Percentiles rank a stretch among this genome's conserved stretches.
phyloP scores from a whole-genome alignment of 2,797 vertebrate species.

The Myoxocephalus aenaeus region DNA sequence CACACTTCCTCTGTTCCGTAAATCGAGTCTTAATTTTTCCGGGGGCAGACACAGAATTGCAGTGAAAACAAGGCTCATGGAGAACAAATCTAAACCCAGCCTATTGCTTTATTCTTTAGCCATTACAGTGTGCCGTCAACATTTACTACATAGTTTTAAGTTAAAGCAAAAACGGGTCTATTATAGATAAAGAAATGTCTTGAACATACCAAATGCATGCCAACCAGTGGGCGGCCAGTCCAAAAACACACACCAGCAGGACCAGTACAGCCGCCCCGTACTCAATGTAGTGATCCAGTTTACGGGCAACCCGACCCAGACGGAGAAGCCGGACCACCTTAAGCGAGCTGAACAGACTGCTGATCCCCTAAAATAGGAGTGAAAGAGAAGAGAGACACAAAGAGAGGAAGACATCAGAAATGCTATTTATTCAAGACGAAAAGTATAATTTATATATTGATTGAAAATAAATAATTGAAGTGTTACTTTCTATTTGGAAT shows the following conservation, averaged over 20 bases:
- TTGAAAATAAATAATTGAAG: not conserved
- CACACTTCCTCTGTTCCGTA: too few relatives aligned
- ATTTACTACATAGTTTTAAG: not conserved
- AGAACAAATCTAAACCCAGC: not conserved
- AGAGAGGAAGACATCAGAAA: not conserved
- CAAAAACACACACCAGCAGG: slow-evolving; percentile 97
- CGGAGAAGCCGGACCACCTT: slow-evolving; percentile 97
- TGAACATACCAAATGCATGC: slow-evolving; percentile 93
- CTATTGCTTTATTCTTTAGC: not conserved
- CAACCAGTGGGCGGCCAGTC: slow-evolving; percentile 97
- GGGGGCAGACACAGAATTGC: too few relatives aligned
- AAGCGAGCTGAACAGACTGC: slow-evolving; percentile 97
- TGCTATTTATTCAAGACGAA: not conserved
- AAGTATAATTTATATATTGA: not conserved
- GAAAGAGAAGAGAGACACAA: slow-evolving; percentile 2
- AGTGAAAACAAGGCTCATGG: too few relatives aligned
- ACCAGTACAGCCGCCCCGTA: slow-evolving; percentile 97
- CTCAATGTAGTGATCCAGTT: slow-evolving; percentile 99
- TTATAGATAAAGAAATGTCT: not conserved
- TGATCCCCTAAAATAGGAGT: slow-evolving; percentile 90
- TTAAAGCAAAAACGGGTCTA: not conserved
- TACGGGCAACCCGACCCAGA: slow-evolving; percentile 95
- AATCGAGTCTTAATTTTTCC: too few relatives aligned
- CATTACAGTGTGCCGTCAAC: not conserved
- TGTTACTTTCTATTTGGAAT: not conserved